Percentiles rank a stretch among this genome's conserved stretches.
Conservation (phyloP, 2,113 vertebrate species). For the Spilogale gracilis region DNA sequence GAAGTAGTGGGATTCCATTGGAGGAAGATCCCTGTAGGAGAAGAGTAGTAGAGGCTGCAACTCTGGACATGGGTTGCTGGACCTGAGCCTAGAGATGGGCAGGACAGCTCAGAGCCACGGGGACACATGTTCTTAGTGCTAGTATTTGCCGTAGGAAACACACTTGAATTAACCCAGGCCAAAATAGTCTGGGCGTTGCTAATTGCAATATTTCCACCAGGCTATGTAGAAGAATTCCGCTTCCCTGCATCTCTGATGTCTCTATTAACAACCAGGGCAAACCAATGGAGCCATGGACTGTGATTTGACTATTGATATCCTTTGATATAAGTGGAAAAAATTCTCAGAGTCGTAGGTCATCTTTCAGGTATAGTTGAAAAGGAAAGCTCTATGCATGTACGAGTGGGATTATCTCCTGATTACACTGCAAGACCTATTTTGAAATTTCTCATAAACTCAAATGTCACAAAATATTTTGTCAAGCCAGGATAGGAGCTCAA, state of each 20-base stretch:
- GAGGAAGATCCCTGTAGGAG: background rate
- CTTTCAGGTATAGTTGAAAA: background rate
- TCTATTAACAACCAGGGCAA: background rate
- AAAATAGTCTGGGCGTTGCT: background rate
- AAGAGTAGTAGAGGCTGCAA: background rate
- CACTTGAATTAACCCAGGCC: background rate
- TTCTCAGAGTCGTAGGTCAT: background rate
- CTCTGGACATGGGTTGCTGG: background rate
- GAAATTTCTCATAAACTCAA: conserved; percentile 23
- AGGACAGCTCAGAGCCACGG: background rate
- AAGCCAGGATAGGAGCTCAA: background rate
- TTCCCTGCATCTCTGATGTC: background rate
- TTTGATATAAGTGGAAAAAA: background rate
- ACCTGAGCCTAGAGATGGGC: background rate
- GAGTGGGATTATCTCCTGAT: background rate
- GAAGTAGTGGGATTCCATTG: background rate
- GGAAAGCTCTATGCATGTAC: background rate
- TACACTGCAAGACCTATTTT: background rate
- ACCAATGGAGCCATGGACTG: background rate
- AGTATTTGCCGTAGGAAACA: background rate
- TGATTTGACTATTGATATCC: background rate
- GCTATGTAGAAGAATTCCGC: background rate
- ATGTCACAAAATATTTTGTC: background rate
- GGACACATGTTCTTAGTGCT: background rate
- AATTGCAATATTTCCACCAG: background rate